Base-by-base conservation (phyloP, 2,113 vertebrate species). In the Sorex araneus region DNA sequence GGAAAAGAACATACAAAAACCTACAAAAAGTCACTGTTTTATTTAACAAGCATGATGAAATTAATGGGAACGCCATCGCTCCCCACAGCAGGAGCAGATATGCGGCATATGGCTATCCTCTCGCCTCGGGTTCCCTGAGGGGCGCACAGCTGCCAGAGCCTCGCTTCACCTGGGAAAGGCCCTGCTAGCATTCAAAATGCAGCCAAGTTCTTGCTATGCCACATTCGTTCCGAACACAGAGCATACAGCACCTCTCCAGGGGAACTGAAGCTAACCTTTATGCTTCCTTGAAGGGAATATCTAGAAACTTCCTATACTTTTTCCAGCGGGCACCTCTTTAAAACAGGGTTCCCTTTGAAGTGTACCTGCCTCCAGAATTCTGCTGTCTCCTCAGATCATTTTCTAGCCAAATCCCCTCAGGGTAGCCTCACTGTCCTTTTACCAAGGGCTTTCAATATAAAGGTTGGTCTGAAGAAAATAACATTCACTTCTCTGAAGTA, bases 91-190 rank as follows among this genome's bases (percentile, higher is more conserved):
- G 89, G 80, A 93, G 30, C 40, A 81, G 63, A 82, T 19, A 83
- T 50, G 54, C 18, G 70, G 76, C 92, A 94, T 92, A 94, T 84
- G 95, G 94, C 64, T 71, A 45, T 82, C 66, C 69, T 80, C 76
- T 92, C 83, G 74, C 70, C 71, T 64, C 64, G 36, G 91, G 36
- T 91, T 89, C 84, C 95, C 94, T 86, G 92, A 93, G 85, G 78
- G 67, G 83, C 75, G 11, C 23, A 21, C 86, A 96, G 94, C 86
- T 95, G 92, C 92, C 78, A 73, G 89, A 45, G 30, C 64, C 28
- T 73, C 9, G 8, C 32, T 87, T 71, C 91, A 70, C 70, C 89
- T 34, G 28, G 73, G n/a, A 32, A 92, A 90, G 76, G 27, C 54
- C 57, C 71, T 45, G 54, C 63, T 74, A 34, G 25, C 76, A 11